A percentile compares a stretch with the other conserved stretches of the same genome.
Evolutionary conservation across 2,888 invertebrate genomes (phyloP).

Genomic region (Brachylomia viminalis): DNA sequence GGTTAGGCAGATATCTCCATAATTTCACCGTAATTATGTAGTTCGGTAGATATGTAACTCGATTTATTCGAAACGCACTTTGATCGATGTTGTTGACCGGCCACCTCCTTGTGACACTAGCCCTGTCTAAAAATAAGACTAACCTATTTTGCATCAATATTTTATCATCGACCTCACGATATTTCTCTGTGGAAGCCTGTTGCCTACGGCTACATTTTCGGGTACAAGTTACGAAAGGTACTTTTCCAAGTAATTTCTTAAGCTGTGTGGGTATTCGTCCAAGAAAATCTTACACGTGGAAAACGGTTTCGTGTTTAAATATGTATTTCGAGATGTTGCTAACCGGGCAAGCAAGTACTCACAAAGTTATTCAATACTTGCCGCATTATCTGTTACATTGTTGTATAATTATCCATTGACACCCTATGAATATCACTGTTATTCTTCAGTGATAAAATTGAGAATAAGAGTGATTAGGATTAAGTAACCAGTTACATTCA

Average conservation of each 20-base stretch:
- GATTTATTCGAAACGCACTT: constrained; percentile 54
- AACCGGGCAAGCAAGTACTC: neutral
- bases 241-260: constrained; percentile 34
- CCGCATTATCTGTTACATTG: constrained; percentile 16
- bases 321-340: constrained; percentile 12
- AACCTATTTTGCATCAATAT: constrained; percentile 62
- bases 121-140: constrained; percentile 56
- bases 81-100: constrained; percentile 56
- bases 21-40: constrained; percentile 4
- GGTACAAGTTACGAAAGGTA: constrained; percentile 37
- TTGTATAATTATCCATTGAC: neutral
- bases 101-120: constrained; percentile 40
- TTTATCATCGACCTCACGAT: constrained; percentile 58
- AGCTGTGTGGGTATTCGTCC: constrained; percentile 17
- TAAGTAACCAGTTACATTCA: constrained; percentile 86
- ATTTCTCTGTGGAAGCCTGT: constrained; percentile 37
- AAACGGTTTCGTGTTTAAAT: constrained; percentile 12
- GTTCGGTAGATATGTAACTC: neutral
- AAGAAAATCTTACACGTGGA: constrained; percentile 19
- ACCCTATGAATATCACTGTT: neutral
- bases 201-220: constrained; percentile 51
- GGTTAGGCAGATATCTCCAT: neutral
- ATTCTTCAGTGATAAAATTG: constrained; percentile 52
- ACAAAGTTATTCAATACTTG: constrained; percentile 21
- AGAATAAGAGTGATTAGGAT: constrained; percentile 73